phyloP scores from a whole-genome alignment of 2,888 invertebrate genomes.

The Matsumyia berberina region DNA sequence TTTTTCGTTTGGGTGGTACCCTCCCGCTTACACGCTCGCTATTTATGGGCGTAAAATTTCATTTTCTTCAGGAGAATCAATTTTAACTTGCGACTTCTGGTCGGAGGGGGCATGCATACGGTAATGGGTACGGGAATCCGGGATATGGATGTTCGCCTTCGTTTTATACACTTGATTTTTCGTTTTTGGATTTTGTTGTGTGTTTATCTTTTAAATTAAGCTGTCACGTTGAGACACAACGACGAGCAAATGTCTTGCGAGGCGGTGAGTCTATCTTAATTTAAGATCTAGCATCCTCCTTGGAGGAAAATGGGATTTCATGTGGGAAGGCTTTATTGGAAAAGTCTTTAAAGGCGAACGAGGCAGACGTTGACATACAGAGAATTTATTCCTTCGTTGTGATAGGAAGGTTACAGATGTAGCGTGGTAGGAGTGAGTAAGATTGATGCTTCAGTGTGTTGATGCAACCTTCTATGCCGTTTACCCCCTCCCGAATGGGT shows the following conservation, averaged over 20 bases:
- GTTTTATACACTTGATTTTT: not conserved
- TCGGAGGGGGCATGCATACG: not conserved
- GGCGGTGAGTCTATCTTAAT: not conserved
- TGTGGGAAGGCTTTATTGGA: not conserved
- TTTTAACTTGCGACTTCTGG: constrained; percentile 1
- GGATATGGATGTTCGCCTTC: not conserved
- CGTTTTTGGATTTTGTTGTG: not conserved
- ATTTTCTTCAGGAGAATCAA: constrained; percentile 19
- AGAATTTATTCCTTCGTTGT: too few relatives aligned
- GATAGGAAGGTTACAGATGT: too few relatives aligned
- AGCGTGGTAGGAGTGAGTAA: too few relatives aligned
- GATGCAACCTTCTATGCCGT: too few relatives aligned
- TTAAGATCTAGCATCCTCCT: not conserved
- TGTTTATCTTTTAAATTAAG: constrained; percentile 5
- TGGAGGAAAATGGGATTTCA: not conserved
- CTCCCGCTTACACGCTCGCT: not conserved
- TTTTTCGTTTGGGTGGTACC: not conserved
- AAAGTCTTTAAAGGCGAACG: not conserved
- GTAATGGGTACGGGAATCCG: not conserved
- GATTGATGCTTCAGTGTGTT: too few relatives aligned
- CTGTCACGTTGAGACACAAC: constrained; percentile 12
- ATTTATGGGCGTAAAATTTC: constrained; percentile 25
- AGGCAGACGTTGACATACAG: not conserved
- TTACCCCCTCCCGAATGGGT: too few relatives aligned
- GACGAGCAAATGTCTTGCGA: not conserved